These are phyloP conservation scores for Lasiurus cinereus DNA, from an alignment of 2,113 vertebrate species.

Conservation along the genomic window DNA sequence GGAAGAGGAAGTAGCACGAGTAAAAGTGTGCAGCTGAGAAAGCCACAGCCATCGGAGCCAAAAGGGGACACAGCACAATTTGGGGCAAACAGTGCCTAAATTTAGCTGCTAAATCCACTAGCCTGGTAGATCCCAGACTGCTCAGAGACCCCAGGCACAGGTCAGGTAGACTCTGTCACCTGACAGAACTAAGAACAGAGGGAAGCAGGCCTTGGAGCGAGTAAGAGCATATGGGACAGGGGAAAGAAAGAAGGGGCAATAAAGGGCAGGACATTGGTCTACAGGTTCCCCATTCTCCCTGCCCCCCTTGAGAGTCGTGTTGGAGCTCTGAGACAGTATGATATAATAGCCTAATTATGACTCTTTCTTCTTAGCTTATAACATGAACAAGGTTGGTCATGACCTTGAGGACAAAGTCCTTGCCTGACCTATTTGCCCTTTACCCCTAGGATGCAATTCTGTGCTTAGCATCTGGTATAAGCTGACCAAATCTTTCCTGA, in stretches of 20 bases:
- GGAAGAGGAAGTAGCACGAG: background rate
- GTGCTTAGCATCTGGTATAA: background rate
- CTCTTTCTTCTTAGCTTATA: background rate
- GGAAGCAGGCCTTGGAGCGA: background rate
- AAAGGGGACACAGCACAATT: no score
- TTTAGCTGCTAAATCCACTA: background rate
- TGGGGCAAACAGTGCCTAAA: background rate
- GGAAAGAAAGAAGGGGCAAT: background rate
- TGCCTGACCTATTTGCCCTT: background rate
- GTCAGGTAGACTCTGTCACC: background rate
- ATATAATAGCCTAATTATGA: background rate
- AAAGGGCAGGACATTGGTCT: background rate
- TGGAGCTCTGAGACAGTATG: background rate
- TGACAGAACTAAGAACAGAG: background rate
- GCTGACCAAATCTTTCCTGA: constrained; percentile 1
- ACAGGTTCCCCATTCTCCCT: no score
- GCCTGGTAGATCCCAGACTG: background rate
- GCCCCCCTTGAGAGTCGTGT: background rate
- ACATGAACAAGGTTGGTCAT: background rate
- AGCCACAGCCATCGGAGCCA: background rate
- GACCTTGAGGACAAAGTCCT: background rate
- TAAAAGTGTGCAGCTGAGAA: background rate
- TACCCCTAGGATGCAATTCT: background rate
- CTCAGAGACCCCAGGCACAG: background rate
- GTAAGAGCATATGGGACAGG: background rate